Base-by-base conservation (phyloP, 2,797 vertebrate species). In the Geotria australis region DNA sequence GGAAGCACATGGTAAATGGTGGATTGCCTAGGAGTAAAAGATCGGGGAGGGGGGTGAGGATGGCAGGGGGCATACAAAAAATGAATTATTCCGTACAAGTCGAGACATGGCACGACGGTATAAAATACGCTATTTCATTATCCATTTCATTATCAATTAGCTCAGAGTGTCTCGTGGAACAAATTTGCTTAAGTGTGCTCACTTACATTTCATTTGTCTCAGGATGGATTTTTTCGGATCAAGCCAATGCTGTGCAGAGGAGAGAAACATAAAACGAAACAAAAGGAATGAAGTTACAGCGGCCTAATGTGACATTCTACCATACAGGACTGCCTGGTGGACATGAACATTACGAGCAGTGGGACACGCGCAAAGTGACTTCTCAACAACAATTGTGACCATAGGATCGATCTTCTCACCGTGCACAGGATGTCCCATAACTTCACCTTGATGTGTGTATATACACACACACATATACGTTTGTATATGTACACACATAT, bases 171-270 rank as follows among this genome's bases (percentile, higher is more conserved):
- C 38, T 38, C 24, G 24, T 38, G 38, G 38, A 38, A 5, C 38
- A 38, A 38, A 38, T 38, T 38, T 38, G 24, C 24, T 38, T 38
- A 38, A 5, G 12, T 53, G 49, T 12, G 15, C 15, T 53, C 61
- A 83, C 85, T 93, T 80, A 96, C 89, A 81, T 78, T 96, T 96
- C 85, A 96, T 86, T 74, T 96, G 89, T 68, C 81, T 83, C 74
- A 69, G 77, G 67, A 96, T 74, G 9, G 82, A 73, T 67, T 94
- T 96, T 68, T 81, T 93, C 64, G 85, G 84, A 68, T 95, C 83
- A 66, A 95, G 76, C 89, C 89, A 96, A 69, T 98, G 89, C 89
- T 96, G 68, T 56, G 9, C 12, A 53, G 9, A 53, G 9, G 7
- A 53, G 15, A 9, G 11, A 2, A 53, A 9, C 12, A 53, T 53